A percentile compares a stretch with the other conserved stretches of the same genome.
Conservation (phyloP, 2,888 invertebrate species). For the Pseudococcus longispinus region DNA sequence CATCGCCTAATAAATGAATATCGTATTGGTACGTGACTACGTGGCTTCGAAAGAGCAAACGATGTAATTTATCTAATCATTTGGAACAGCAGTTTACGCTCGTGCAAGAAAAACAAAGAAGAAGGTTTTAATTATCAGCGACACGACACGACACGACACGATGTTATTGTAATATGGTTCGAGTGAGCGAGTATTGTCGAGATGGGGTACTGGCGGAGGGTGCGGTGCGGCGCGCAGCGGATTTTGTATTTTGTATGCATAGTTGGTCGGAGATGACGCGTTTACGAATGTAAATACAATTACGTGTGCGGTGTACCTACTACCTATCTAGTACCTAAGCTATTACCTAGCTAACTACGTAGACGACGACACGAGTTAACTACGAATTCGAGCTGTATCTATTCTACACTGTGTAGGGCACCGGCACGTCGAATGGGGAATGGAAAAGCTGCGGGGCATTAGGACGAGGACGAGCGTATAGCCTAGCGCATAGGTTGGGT, state of each 20-base stretch:
- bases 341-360: too few species aligned
- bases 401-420: too few species aligned
- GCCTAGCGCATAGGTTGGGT: not conserved
- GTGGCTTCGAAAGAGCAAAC: not conserved
- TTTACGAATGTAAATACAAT: slow-evolving; percentile 5
- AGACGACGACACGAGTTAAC: too few species aligned
- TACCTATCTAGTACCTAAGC: not conserved
- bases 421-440: too few species aligned
- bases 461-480: not conserved
- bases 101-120: not conserved
- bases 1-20: not conserved
- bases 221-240: not conserved
- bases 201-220: not conserved
- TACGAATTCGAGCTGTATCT: too few species aligned
- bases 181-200: not conserved
- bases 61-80: not conserved
- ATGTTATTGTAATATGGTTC: not conserved
- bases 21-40: not conserved
- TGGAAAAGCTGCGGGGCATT: not conserved
- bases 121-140: not conserved
- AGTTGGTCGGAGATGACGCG: not conserved
- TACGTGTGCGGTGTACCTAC: not conserved
- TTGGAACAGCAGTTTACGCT: not conserved
- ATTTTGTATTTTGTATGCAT: not conserved
- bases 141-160: not conserved